Evolutionary conservation across 1,140 invertebrate genomes (phyloP), one percentile per base, ranked within the genome.

Genomic region (Cataglyphis hispanica): DNA sequence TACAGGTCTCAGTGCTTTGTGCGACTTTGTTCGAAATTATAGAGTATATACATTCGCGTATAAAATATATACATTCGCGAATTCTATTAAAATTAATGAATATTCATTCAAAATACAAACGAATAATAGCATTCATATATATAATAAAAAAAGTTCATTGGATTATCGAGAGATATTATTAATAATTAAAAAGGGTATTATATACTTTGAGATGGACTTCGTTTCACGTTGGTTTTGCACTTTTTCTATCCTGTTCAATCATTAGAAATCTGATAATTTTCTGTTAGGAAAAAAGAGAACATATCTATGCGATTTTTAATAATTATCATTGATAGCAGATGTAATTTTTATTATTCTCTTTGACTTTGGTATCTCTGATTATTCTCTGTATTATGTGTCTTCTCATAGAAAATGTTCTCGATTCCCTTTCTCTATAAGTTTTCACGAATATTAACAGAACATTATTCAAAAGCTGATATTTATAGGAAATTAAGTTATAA

Each of bases 181-280:
- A 72, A 61, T 53, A 83, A 72, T 83, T 83, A 83, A 74, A 81
- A 81, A 74, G 11, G 66, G 13, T 43, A 61, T 74, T 74, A 31
- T 31, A 3, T 31, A 56, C 40, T 74, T 27, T 60, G 78, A 83
- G 37, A 83, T 74, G 16, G 40, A 22, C 78, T 81, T 81, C 16
- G 25, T 11, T 70, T 27, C 16, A 11, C 43, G 0, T 53, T 69
- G 22, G 19, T 13, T 27, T 72, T 43, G 25, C 6, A 60, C 10
- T 13, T 22, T 60, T 31, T 69, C 16, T 67, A 53, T 58, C 40
- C 25, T n/a, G 4, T 22, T 72, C 53, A 25, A 25, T 83, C 25
- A 4, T 74, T 83, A 72, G 53, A 43, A 40, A 58, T 43, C 50
- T 81, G 66, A 83, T 60, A 46, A 43, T 6, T 19, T 43, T 61